These are phyloP conservation scores for Anorthoa munda DNA, from an alignment of 2,888 invertebrate species.

Conservation along the genomic window DNA sequence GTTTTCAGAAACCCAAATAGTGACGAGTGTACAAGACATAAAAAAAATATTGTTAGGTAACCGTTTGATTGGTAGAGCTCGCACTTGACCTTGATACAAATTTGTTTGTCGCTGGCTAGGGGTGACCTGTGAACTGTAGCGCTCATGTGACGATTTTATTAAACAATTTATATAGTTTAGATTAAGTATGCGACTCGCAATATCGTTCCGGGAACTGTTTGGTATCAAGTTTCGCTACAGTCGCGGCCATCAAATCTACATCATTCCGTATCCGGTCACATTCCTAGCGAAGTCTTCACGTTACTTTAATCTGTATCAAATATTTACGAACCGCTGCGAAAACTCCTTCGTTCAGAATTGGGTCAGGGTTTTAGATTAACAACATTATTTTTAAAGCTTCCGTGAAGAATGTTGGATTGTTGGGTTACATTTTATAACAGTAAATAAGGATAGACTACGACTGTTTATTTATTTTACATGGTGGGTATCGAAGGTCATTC, in stretches of 20 bases:
- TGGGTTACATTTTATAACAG: conserved; percentile 5
- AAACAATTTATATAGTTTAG: conserved; percentile 62
- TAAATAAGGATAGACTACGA: neutral
- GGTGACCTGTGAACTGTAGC: conserved; percentile 73
- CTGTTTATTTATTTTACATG: conserved; percentile 29
- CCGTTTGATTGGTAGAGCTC: conserved; percentile 68
- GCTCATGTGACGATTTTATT: conserved; percentile 72
- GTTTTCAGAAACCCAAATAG: conserved; percentile 14
- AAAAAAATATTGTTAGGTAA: conserved; percentile 64
- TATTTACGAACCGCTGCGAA: conserved; percentile 52
- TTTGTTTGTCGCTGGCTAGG: conserved; percentile 75
- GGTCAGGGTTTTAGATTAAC: conserved; percentile 66
- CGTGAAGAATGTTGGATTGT: conserved; percentile 14
- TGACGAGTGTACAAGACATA: neutral
- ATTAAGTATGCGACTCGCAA: conserved; percentile 59
- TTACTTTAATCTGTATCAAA: conserved; percentile 30
- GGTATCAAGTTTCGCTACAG: conserved; percentile 57
- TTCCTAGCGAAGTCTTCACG: conserved; percentile 14
- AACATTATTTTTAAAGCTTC: conserved; percentile 51
- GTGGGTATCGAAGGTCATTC: conserved; percentile 8
- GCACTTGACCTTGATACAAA: conserved; percentile 81
- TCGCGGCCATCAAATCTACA: conserved; percentile 3
- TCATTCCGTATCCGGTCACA: conserved; percentile 13
- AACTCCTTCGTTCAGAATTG: conserved; percentile 47
- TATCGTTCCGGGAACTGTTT: conserved; percentile 68